These are phyloP conservation scores for Microcaecilia unicolor DNA, from an alignment of 2,797 vertebrate genomes.

Conservation along the genomic window DNA sequence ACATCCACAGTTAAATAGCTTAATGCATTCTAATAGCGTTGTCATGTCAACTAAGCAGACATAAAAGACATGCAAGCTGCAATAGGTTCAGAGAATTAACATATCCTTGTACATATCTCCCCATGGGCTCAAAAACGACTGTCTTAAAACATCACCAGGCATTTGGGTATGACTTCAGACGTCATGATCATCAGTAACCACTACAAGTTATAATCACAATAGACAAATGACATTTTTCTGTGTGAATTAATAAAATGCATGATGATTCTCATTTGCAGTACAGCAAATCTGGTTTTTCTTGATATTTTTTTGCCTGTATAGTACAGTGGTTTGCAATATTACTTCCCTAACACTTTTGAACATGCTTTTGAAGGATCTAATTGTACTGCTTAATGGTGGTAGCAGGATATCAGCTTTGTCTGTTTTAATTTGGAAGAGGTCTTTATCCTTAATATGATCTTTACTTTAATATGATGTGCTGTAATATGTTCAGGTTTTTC, in stretches of 20 bases:
- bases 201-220: slow-evolving; percentile 8
- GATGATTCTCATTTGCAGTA: slow-evolving; percentile 5
- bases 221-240: not conserved
- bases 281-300: not conserved
- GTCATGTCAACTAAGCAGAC: slow-evolving; percentile 39
- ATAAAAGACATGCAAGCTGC: slow-evolving; percentile 33
- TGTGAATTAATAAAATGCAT: not conserved
- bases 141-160: slow-evolving; percentile 11
- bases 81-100: slow-evolving; percentile 13
- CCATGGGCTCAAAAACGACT: slow-evolving; percentile 3
- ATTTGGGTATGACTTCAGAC: slow-evolving; percentile 5
- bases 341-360: no score
- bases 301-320: no score
- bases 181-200: slow-evolving; percentile 3
- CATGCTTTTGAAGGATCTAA: no score
- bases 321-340: no score
- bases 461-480: no score
- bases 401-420: no score
- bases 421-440: no score
- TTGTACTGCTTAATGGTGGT: no score
- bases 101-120: slow-evolving; percentile 7
- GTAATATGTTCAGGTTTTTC: no score
- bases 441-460: no score
- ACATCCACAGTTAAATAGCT: slow-evolving; percentile 27
- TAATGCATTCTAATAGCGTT: slow-evolving; percentile 33